Percentiles rank a stretch among this genome's conserved stretches.
Conservation (phyloP, 2,888 invertebrate genomes). For the Stenolophus ochropezus region DNA sequence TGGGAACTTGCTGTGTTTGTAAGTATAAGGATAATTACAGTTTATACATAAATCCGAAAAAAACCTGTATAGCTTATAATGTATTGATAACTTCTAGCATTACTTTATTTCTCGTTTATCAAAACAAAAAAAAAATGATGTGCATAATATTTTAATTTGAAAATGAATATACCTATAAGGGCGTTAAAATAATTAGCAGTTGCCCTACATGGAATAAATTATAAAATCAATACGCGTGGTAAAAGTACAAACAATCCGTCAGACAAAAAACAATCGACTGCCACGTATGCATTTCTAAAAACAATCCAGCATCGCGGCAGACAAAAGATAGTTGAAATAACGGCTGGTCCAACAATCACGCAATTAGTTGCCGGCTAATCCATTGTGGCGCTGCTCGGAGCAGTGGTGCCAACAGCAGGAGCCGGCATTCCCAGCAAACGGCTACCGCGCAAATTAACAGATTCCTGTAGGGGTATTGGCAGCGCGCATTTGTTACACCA, state of each 20-base stretch:
- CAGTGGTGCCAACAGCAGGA: background rate
- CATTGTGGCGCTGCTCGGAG: background rate
- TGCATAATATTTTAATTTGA: too few relatives aligned
- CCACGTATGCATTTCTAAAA: conserved; percentile 45
- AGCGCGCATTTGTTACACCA: conserved; percentile 42
- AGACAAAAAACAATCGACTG: conserved; percentile 38
- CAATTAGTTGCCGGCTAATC: conserved; percentile 29
- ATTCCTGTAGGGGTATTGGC: conserved; percentile 38
- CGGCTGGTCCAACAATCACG: conserved; percentile 19
- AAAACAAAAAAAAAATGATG: too few relatives aligned
- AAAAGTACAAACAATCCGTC: conserved; percentile 20
- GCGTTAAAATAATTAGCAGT: background rate
- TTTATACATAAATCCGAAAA: too few relatives aligned
- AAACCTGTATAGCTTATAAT: too few relatives aligned
- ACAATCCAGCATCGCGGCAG: conserved; percentile 34
- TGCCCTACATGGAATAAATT: conserved; percentile 31
- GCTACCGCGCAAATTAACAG: conserved; percentile 37
- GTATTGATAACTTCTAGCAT: too few relatives aligned
- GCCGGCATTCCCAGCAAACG: conserved; percentile 25
- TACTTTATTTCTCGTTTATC: too few relatives aligned
- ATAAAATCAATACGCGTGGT: conserved; percentile 25
- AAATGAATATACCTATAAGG: conserved; percentile 14
- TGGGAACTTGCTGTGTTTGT: conserved; percentile 52
- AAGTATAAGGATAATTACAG: background rate
- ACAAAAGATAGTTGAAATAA: conserved; percentile 48